phyloP scores from a whole-genome alignment of 2,113 vertebrate species.

The Apteryx mantelli region DNA sequence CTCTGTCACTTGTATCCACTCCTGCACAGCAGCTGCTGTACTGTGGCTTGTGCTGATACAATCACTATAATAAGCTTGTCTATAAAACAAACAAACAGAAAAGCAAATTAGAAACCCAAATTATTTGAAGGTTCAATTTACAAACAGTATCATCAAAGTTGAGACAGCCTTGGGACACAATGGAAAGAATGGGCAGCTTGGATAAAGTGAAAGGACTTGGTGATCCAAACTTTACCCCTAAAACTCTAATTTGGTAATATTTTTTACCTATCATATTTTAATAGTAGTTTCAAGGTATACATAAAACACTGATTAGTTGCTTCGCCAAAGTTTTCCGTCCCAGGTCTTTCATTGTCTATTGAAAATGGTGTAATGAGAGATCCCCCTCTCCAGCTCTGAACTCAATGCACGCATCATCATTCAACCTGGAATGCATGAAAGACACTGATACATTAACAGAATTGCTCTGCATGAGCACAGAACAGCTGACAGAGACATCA shows the following conservation, averaged over 20 bases:
- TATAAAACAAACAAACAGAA: not conserved
- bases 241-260: not conserved
- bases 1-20: not conserved
- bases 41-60: not conserved
- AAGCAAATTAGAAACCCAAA: not conserved
- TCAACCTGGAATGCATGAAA: not conserved
- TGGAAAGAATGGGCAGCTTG: not conserved
- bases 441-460: not conserved
- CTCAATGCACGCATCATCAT: not conserved
- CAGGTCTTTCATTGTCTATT: not conserved
- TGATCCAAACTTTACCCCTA: not conserved
- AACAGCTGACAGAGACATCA: not conserved
- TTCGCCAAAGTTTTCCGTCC: not conserved
- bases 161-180: not conserved
- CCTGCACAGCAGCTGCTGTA: not conserved
- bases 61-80: not conserved
- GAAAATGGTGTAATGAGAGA: not conserved
- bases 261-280: not conserved
- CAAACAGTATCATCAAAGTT: not conserved
- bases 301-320: not conserved
- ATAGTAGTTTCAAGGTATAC: not conserved
- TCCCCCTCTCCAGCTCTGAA: not conserved
- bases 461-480: not conserved
- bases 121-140: not conserved
- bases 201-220: not conserved